phyloP scores from a whole-genome alignment of 2,113 vertebrate genomes.

The Podarcis cretensis region DNA sequence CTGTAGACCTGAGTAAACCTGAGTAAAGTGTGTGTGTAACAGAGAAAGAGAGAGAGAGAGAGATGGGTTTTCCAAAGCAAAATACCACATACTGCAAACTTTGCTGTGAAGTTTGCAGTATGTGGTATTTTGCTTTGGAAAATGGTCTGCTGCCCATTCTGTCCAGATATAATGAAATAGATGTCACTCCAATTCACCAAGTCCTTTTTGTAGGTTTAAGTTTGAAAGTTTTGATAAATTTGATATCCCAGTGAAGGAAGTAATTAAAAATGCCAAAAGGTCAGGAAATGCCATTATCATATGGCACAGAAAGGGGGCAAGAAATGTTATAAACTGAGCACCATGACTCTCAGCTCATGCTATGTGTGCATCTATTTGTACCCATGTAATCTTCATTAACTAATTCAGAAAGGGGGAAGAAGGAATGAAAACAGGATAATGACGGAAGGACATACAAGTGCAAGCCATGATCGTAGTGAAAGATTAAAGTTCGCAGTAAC shows the following conservation, averaged over 20 bases:
- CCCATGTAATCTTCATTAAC: constrained; percentile 59
- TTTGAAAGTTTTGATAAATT: constrained; percentile 49
- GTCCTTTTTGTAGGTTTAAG: not conserved
- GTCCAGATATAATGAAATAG: constrained; percentile 12
- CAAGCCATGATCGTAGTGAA: constrained; percentile 61
- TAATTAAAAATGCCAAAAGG: constrained; percentile 60
- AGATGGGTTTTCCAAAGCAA: not conserved
- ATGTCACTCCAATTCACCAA: not conserved
- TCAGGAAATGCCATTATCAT: constrained; percentile 31
- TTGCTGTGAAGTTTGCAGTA: too few relatives aligned
- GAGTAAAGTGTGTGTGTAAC: not conserved
- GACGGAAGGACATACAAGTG: constrained; percentile 65
- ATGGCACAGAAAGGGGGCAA: constrained; percentile 25
- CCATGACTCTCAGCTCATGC: constrained; percentile 53
- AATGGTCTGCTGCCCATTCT: not conserved
- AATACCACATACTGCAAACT: not conserved
- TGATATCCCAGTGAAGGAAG: constrained; percentile 55
- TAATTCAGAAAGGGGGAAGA: constrained; percentile 41
- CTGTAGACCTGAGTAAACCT: not conserved
- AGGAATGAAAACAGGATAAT: constrained; percentile 67
- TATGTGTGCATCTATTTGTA: constrained; percentile 50
- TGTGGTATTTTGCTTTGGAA: too few relatives aligned
- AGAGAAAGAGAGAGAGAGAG: too few relatives aligned
- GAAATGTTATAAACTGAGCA: constrained; percentile 60
- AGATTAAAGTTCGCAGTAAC: constrained; percentile 79